Conservation (phyloP, 2,797 vertebrate species). For the Lemur catta region DNA sequence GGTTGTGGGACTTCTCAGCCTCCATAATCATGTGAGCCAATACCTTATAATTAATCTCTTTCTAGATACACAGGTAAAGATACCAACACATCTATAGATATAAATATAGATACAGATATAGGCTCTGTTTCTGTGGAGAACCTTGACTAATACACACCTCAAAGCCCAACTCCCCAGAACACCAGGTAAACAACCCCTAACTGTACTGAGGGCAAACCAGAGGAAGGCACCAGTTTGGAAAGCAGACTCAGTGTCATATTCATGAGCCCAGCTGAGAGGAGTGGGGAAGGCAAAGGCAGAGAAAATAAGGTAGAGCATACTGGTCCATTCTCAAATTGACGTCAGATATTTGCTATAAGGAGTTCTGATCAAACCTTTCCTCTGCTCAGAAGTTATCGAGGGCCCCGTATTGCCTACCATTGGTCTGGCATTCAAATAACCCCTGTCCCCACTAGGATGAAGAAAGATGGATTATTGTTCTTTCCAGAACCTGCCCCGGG, state of each 20-base stretch:
- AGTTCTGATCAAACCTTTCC: neutral
- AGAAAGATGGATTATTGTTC: neutral
- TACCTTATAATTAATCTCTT: neutral
- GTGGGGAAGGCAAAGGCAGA: neutral
- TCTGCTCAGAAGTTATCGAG: neutral
- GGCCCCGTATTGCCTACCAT: neutral
- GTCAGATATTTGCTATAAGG: neutral
- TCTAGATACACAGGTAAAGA: neutral
- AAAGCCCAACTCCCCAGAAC: neutral
- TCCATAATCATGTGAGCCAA: neutral
- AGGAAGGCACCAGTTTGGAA: neutral
- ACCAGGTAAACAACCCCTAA: neutral
- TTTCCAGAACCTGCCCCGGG: neutral
- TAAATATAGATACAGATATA: neutral
- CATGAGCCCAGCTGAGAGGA: neutral
- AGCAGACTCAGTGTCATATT: neutral
- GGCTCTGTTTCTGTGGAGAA: neutral
- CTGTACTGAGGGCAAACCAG: neutral
- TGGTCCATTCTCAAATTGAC: neutral
- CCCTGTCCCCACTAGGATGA: neutral
- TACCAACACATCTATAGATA: neutral
- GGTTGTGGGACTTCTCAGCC: neutral
- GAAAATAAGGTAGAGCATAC: neutral
- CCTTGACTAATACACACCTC: neutral
- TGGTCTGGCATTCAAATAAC: neutral